Evolutionary conservation across 2,113 vertebrate genomes (phyloP), one percentile per base, ranked within the genome.

Genomic region (Pseudonaja textilis): DNA sequence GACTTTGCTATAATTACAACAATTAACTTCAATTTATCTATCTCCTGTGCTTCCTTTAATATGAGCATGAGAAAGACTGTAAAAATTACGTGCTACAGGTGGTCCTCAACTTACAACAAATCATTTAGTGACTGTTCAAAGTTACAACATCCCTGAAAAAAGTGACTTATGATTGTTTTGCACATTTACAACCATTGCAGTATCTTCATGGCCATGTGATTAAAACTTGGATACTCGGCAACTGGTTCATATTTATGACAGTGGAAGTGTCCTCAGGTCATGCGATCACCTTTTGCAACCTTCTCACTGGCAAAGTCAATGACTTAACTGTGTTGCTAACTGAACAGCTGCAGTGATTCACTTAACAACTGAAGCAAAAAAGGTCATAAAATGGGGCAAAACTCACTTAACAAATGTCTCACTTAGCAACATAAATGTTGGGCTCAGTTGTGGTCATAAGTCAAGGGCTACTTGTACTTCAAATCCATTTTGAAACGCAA

Each of bases 1-100:
- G 18, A 22, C 50, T 89, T 34, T 85, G 10, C 74, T 50, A 29
- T 55, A 16, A 90, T 90, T 47, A 25, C 6, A 47, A n/a, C 39
- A 47, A 29, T 74, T 57, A 57, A 34, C 52, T 81, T 74, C 8
- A 16, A n/a, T 34, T 90, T 93, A 92, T 55, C 23, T 56, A 93
- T 47, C 20, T 54, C 69, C 81, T 64, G 56, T 85, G 0, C 29
- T 89, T 92, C 86, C 94, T 93, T 95, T 95, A 26, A 55, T 89
- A 69, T 85, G 59, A 3, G 3, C 39, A 74, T 50, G 69, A 87
- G 59, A 86, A 64, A 10, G 64, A 91, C 57, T 89, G 6, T 8
- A 88, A 6, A 39, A 91, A 8, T 52, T 87, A 23, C 93, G 91
- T 95, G 96, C 34, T 39, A 16, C 29, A 69, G 29, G 29, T 69